Conservation (phyloP, 2,888 invertebrate genomes). For the Trissonchulus sp. region DNA sequence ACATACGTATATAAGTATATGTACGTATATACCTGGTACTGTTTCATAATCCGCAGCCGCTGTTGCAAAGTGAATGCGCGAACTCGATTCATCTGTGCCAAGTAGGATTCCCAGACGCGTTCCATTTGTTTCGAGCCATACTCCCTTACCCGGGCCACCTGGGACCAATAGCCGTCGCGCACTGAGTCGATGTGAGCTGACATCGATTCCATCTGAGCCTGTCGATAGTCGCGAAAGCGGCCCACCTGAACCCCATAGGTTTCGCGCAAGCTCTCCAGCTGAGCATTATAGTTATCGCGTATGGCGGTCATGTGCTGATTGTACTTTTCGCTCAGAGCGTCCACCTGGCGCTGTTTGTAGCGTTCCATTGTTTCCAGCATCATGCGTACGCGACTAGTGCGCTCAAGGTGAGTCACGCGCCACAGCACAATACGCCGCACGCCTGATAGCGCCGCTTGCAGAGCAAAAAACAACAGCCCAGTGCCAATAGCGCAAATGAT, state of each 20-base stretch:
- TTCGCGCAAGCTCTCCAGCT: constrained; percentile 43
- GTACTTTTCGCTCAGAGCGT: constrained; percentile 48
- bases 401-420: constrained; percentile 37
- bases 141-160: constrained; percentile 60
- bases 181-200: constrained; percentile 46
- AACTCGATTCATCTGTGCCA: constrained; percentile 66
- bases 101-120: constrained; percentile 79
- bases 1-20: too few relatives aligned
- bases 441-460: constrained; percentile 26
- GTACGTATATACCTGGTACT: constrained; percentile 50
- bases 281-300: constrained; percentile 43
- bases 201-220: constrained; percentile 45
- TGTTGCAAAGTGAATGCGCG: constrained; percentile 49
- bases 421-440: constrained; percentile 27
- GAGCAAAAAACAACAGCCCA: constrained; percentile 25
- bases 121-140: constrained; percentile 75
- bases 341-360: constrained; percentile 47
- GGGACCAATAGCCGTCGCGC: constrained; percentile 46
- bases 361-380: constrained; percentile 51
- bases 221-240: constrained; percentile 47
- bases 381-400: constrained; percentile 45
- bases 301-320: constrained; percentile 40
- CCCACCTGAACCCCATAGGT: constrained; percentile 45
- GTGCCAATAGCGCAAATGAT: constrained; percentile 22
- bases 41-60: constrained; percentile 48